A percentile compares a stretch with the other conserved stretches of the same genome.
Conservation (phyloP, 2,888 invertebrate species). For the Zele albiditarsus region DNA sequence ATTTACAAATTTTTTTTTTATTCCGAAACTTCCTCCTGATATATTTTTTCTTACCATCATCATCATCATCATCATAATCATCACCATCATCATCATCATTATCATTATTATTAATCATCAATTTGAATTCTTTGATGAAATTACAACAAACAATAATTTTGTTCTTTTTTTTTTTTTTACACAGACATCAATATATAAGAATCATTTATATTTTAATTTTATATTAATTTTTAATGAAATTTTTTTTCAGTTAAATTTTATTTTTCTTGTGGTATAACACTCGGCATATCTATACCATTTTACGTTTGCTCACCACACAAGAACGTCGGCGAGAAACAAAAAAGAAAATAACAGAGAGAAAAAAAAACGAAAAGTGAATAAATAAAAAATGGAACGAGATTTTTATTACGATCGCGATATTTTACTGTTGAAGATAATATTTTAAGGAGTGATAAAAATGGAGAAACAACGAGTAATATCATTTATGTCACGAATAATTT, state of each 20-base stretch:
- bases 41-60: conserved; percentile 1
- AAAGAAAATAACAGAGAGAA: too few species aligned
- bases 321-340: too few species aligned
- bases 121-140: too few species aligned
- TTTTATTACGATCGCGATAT: conserved; percentile 5
- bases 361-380: background rate
- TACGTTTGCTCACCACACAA: too few species aligned
- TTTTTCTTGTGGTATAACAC: conserved; percentile 21
- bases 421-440: background rate
- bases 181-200: background rate
- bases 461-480: background rate
- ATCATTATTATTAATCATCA: background rate
- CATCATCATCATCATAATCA: background rate
- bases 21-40: conserved; percentile 5
- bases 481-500: conserved; percentile 20
- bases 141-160: background rate
- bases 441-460: background rate
- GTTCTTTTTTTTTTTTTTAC: background rate
- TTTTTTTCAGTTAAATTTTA: conserved; percentile 22
- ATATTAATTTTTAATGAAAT: background rate
- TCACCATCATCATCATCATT: background rate
- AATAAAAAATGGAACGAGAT: background rate
- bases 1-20: conserved; percentile 14
- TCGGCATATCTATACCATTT: too few species aligned
- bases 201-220: conserved; percentile 1